These are phyloP conservation scores for Ptiloglossa arizonensis DNA, from an alignment of 1,140 invertebrate genomes.

Conservation along the genomic window DNA sequence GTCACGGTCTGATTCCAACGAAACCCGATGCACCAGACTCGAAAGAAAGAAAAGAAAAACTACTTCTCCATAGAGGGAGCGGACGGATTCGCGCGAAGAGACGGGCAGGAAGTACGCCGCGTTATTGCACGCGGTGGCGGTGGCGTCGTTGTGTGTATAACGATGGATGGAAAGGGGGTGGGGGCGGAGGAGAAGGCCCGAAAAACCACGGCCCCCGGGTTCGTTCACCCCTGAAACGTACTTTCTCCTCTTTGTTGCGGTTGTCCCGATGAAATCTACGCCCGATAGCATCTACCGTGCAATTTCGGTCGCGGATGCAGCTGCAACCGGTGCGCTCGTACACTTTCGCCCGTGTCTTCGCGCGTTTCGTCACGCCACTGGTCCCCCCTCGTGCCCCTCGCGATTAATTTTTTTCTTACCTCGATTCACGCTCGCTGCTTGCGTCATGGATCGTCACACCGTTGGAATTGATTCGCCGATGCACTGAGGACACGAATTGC, in stretches of 20 bases:
- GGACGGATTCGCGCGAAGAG: not conserved
- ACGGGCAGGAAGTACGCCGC: conserved; percentile 31
- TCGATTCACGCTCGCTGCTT: not conserved
- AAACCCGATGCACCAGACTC: conserved; percentile 2
- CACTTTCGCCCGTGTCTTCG: conserved; percentile 26
- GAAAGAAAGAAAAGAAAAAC: conserved; percentile 1
- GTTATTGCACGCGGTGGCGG: conserved; percentile 27
- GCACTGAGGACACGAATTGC: not conserved
- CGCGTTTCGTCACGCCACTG: not conserved
- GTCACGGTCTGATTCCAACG: conserved; percentile 63
- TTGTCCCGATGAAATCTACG: conserved; percentile 34
- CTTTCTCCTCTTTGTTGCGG: conserved; percentile 59
- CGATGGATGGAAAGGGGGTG: too few species aligned
- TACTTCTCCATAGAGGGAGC: too few species aligned
- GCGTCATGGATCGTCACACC: not conserved
- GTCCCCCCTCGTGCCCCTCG: too few species aligned
- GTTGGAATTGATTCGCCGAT: not conserved
- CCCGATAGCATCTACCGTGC: conserved; percentile 52
- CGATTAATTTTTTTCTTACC: not conserved
- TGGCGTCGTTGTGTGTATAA: conserved; percentile 55
- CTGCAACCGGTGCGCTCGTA: not conserved
- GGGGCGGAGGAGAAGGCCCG: too few species aligned
- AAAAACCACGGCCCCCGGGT: conserved; percentile 40
- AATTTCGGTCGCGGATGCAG: conserved; percentile 26
- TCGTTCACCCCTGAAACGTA: conserved; percentile 51